Conservation (phyloP, 1,140 invertebrate genomes). For the Anagrus nilaparvatae region DNA sequence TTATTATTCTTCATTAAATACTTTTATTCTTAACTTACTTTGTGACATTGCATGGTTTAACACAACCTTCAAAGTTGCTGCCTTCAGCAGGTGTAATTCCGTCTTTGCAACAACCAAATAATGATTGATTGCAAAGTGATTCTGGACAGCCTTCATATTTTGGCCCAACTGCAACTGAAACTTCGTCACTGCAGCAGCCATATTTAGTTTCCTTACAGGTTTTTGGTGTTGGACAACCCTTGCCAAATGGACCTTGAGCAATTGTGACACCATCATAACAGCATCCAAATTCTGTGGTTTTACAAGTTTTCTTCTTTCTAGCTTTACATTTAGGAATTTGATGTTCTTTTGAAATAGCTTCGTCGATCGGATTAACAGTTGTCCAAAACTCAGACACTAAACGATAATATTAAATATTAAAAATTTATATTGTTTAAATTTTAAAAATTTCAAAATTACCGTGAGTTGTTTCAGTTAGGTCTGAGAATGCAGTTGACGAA, state of each 20-base stretch:
- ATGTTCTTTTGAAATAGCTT: constrained; percentile 38
- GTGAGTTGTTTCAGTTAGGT: constrained; percentile 25
- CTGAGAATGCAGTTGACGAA: constrained; percentile 19
- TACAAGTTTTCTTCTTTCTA: constrained; percentile 52
- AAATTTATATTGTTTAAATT: not conserved
- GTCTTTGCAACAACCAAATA: constrained; percentile 82
- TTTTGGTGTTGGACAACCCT: constrained; percentile 62
- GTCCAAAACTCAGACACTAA: constrained; percentile 33
- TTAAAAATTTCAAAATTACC: constrained; percentile 14
- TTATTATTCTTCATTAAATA: too few relatives aligned
- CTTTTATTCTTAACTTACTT: constrained; percentile 44
- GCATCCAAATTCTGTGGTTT: constrained; percentile 70
- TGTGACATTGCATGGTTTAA: constrained; percentile 53
- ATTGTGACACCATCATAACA: constrained; percentile 76
- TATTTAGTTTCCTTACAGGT: constrained; percentile 73
- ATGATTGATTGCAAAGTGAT: constrained; percentile 60
- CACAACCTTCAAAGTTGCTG: constrained; percentile 75
- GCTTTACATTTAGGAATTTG: constrained; percentile 52
- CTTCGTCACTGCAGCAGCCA: constrained; percentile 83
- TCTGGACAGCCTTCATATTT: constrained; percentile 68
- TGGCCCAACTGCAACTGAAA: constrained; percentile 67
- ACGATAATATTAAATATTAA: constrained; percentile 7
- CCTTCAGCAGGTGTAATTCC: constrained; percentile 67
- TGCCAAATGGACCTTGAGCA: constrained; percentile 75
- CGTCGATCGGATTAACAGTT: constrained; percentile 34